Percentiles rank a stretch among this genome's conserved stretches.
Conservation (phyloP, 2,888 invertebrate species). For the Morpho helenor region DNA sequence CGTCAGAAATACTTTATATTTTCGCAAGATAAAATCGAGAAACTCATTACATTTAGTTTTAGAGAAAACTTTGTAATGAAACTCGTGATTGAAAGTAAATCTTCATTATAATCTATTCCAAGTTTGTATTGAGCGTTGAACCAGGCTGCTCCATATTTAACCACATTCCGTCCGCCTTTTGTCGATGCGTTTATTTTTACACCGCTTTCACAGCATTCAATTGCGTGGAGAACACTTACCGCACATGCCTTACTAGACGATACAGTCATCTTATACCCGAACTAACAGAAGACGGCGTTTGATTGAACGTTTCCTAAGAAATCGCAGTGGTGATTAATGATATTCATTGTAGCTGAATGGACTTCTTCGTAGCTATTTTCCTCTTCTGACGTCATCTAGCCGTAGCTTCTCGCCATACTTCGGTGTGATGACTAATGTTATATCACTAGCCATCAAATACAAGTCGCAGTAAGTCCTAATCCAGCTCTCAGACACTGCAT, state of each 20-base stretch:
- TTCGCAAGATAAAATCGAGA: too few species aligned
- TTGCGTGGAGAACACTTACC: slow-evolving; percentile 1
- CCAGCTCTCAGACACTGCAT: too few species aligned
- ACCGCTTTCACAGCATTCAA: slow-evolving; percentile 15
- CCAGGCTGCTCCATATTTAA: slow-evolving; percentile 15
- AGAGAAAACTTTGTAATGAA: background rate
- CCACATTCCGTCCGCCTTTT: slow-evolving; percentile 15
- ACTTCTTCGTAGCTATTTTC: slow-evolving; percentile 12
- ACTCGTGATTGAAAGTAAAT: slow-evolving; percentile 1
- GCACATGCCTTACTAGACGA: background rate
- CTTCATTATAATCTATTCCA: slow-evolving; percentile 6
- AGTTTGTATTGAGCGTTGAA: slow-evolving; percentile 9
- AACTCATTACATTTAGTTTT: too few species aligned
- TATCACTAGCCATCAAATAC: slow-evolving; percentile 2
- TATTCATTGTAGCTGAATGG: slow-evolving; percentile 2
- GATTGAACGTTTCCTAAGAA: slow-evolving; percentile 1
- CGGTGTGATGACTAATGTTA: slow-evolving; percentile 34
- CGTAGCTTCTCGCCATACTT: too few species aligned
- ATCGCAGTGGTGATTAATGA: slow-evolving; percentile 1
- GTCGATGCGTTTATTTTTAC: slow-evolving; percentile 14
- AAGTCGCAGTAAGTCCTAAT: too few species aligned
- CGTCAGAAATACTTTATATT: too few species aligned
- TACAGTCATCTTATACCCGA: background rate
- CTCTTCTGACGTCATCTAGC: background rate
- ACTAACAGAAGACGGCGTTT: background rate